Evolutionary conservation across 2,113 vertebrate species (phyloP), one percentile per base, ranked within the genome.

Genomic region (Amphiprion percula): DNA sequence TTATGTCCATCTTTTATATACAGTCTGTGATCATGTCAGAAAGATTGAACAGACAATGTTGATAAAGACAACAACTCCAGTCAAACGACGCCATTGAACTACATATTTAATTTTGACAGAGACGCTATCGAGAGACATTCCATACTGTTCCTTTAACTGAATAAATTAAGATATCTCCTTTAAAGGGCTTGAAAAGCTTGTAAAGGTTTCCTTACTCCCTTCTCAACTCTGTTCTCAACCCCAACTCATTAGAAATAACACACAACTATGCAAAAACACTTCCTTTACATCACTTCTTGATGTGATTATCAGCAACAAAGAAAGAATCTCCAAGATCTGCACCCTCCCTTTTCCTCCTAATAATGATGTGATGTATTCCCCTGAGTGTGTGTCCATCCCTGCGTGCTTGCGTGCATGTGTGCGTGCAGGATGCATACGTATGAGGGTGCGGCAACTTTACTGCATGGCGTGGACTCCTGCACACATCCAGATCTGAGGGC

Each of bases 381-480:
- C 1, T 39, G 12, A 37, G 28, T 24, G 49, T 81, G 62, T 33
- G 66, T 74, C 58, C 74, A 53, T 44, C 59, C 62, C 66, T 71
- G 55, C 59, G 77, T 77, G 50, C 68, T 80, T 68, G 58, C 16
- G 67, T 47, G 53, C 28, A 64, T 60, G 70, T 15, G 62, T 23
- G 49, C 37, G 58, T 76, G 79, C 68, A 61, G 60, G 77, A 64
- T 59, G 87, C 70, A 82, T 91, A 69, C 84, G 88, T 88, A 68
- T 76, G 88, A 91, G 93, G 93, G 94, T 91, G 93, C 86, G 93
- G 94, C 93, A 90, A 85, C 87, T 86, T 90, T 75, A 89, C 89
- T 88, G 91, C 87, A 92, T 85, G 92, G 86, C 83, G 77, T 77
- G 75, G 75, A 67, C 84, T 83, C 85, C 80, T 52, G 73, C 56